Base-by-base conservation (phyloP, 2,888 invertebrate species). In the Pycnomerus fuliginosus region DNA sequence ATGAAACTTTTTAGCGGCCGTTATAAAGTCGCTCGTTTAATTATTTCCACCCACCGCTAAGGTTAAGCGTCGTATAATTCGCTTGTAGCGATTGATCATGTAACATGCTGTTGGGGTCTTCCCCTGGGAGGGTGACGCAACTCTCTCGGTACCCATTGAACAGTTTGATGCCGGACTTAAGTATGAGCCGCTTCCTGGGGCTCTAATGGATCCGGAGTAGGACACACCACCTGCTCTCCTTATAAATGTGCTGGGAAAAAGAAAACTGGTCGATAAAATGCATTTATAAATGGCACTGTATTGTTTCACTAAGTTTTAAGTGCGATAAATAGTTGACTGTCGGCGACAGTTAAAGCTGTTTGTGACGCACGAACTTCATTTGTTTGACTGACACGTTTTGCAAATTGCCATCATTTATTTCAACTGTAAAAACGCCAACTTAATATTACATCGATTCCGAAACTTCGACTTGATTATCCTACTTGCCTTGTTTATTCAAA, bases 261-360 rank as follows among this genome's bases (percentile, higher is more conserved):
- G 8, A 12, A n/a, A 12, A 28, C 8, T 13, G 5, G 5, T 27
- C 28, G n/a, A n/a, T n/a, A n/a, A n/a, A n/a, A 28, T 5, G 8
- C n/a, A 8, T 12, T 11, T 8, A n/a, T 15, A 25, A 39, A 29
- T 22, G 24, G 31, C 30, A 31, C 14, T 10, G 28, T 28, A 14
- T 29, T 29, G 16, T 30, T 5, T 5, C 31, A 14, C 15, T 49
- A 51, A 56, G 51, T 55, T 60, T 52, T 47, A 56, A 53, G 48
- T 52, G 54, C 55, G 53, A 60, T 57, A 58, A 60, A 60, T 58
- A 58, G 57, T 50, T 48, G 25, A 22, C 38, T 48, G 42, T 48
- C 45, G 30, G 11, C 22, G 48, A 54, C 55, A 58, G 57, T 54
- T 53, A 52, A 50, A 40, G 47, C 46, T 59, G 55, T 39, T 37